Evolutionary conservation across 2,888 invertebrate genomes (phyloP), one percentile per base, ranked within the genome.

Genomic region (Carpatolechia fugitivella): DNA sequence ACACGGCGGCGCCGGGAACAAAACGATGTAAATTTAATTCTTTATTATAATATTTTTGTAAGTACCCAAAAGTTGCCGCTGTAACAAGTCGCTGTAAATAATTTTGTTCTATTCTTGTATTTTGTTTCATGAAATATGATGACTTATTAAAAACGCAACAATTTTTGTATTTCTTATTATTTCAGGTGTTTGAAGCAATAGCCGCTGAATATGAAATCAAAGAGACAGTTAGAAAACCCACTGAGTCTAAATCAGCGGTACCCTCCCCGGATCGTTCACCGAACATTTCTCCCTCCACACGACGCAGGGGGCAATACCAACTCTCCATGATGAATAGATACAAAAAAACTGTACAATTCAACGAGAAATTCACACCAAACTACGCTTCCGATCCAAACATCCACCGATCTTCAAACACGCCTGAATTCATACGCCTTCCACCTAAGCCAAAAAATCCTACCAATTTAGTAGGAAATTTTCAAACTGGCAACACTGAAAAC

Each of bases 181-280:
- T 69, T 3, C 67, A 89, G 89, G 87, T 89, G 0, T 88, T 89
- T 56, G 89, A 90, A 77, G 87, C 89, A 2, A 89, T 90, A 60
- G 89, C 88, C 46, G 76, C 74, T 5, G 89, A 89, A 65, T 90
- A 88, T 55, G 85, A 88, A 65, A 68, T 90, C 6, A 89, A 87
- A 60, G 78, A 74, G 10, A 62, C 79, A 0, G 60, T 68, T 1
- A 79, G 72, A 57, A 72, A 69, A 1, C 72, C 73, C 0, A 69
- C 63, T 0, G 72, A 81, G 44, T 70, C 78, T 0, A 54, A 69
- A 4, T 87, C 86, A 1, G 82, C 85, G 0, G 76, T 72, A 47
- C 71, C 78, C 0, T 81, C 87, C 0, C 85, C 86, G 0, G 78
- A 74, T 14, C 62, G 81, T 18, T 84, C 86, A 0, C 86, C 84